These are phyloP conservation scores for Chydorus sphaericus DNA, from an alignment of 2,888 invertebrate genomes.

Conservation along the genomic window DNA sequence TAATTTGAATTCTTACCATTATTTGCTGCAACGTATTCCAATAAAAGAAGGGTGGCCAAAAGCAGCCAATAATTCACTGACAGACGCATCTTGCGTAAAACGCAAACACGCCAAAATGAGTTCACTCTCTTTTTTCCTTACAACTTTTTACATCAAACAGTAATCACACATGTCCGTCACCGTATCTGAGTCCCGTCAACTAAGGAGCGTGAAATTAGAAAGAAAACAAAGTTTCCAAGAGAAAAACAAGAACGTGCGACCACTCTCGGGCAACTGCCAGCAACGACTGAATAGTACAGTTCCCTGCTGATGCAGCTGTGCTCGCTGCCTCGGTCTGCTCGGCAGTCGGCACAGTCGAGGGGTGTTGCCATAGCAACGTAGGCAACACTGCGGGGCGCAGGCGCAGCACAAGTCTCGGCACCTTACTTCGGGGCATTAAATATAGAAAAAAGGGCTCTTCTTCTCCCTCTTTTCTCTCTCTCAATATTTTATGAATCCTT, in stretches of 20 bases:
- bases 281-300: not conserved
- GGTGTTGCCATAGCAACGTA: not conserved
- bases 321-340: not conserved
- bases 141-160: not conserved
- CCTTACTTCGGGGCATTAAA: no score
- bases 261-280: no score
- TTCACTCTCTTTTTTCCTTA: not conserved
- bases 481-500: no score
- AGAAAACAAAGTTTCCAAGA: not conserved
- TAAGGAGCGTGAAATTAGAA: not conserved
- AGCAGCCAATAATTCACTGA: not conserved
- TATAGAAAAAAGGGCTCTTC: no score
- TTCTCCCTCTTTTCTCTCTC: no score
- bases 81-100: not conserved
- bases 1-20: not conserved
- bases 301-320: not conserved
- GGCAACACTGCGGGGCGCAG: not conserved
- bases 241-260: no score
- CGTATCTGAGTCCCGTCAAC: no score
- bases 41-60: not conserved
- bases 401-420: no score
- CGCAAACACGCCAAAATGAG: not conserved
- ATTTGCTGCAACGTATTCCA: not conserved
- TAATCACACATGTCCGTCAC: no score
- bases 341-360: not conserved